phyloP scores from a whole-genome alignment of 2,113 vertebrate species.

The Cottus gobio region DNA sequence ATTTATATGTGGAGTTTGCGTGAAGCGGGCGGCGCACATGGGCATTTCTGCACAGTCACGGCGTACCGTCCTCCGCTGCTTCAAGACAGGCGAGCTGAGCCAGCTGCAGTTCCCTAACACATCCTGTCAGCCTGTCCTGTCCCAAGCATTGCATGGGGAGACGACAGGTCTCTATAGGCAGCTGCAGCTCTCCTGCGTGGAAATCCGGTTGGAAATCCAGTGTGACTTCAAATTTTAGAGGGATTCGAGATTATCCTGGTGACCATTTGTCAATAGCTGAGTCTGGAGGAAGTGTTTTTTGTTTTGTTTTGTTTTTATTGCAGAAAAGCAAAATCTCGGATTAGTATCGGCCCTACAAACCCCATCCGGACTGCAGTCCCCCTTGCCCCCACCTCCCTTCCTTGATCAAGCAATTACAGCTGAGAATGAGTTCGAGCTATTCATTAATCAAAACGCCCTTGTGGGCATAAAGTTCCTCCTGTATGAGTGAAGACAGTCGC shows the following conservation, averaged over 20 bases:
- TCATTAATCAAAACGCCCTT: too few species aligned
- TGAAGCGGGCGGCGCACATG: background rate
- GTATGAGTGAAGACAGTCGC: too few species aligned
- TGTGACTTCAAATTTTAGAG: background rate
- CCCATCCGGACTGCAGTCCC: too few species aligned
- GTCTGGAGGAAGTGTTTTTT: background rate
- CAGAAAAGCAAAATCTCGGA: too few species aligned
- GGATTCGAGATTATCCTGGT: background rate
- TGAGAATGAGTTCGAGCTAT: too few species aligned
- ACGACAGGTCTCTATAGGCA: constrained; percentile 42
- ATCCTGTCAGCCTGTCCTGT: constrained; percentile 6
- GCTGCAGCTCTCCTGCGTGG: background rate
- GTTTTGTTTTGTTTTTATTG: too few species aligned
- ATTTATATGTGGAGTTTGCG: constrained; percentile 1
- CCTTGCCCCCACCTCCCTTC: too few species aligned
- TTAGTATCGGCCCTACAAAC: background rate
- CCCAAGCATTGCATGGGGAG: too few species aligned
- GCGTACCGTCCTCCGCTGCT: constrained; percentile 25
- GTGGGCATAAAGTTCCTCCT: too few species aligned
- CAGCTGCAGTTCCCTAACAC: constrained; percentile 35
- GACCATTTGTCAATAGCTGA: background rate
- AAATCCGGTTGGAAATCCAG: too few species aligned
- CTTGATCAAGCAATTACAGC: too few species aligned
- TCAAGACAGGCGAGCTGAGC: constrained; percentile 21
- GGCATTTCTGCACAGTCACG: constrained; percentile 68